These are phyloP conservation scores for Drosophila affinis DNA, from an alignment of 2,888 invertebrate genomes.

Conservation along the genomic window DNA sequence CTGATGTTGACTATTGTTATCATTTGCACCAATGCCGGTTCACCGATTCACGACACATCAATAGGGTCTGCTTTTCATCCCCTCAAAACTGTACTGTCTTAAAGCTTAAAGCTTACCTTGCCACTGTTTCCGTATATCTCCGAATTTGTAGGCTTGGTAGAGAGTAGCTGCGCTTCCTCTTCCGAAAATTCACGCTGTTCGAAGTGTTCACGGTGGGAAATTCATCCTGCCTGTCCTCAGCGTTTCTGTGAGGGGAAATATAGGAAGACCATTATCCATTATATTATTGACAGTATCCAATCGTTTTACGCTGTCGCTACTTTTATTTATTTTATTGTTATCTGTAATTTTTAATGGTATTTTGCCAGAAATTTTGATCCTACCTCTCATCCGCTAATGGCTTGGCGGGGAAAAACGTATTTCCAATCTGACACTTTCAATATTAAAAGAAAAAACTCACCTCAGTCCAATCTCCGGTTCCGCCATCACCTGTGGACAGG, in stretches of 20 bases:
- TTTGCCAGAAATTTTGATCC: constrained; percentile 2
- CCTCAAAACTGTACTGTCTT: background rate
- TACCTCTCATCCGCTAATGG: constrained; percentile 20
- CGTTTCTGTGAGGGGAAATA: constrained; percentile 23
- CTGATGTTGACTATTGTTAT: no score
- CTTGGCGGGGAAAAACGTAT: background rate
- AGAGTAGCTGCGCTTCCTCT: constrained; percentile 68
- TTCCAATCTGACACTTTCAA: constrained; percentile 12
- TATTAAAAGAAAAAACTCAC: constrained; percentile 20
- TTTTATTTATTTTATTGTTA: constrained; percentile 35
- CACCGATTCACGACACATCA: no score
- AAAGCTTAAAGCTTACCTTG: background rate
- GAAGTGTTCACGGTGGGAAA: constrained; percentile 9
- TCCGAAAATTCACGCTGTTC: constrained; percentile 13
- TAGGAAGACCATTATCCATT: constrained; percentile 29
- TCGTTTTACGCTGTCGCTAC: constrained; percentile 24
- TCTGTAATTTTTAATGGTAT: constrained; percentile 36
- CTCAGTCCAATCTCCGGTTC: constrained; percentile 16
- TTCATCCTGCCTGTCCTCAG: background rate
- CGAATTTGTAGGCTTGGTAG: constrained; percentile 64
- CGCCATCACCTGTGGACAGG: background rate
- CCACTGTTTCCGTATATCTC: background rate
- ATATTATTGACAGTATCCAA: constrained; percentile 35
- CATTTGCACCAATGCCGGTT: no score
- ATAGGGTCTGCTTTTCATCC: background rate